These are phyloP conservation scores for Alethe diademata DNA, from an alignment of 2,113 vertebrate species.

Conservation along the genomic window DNA sequence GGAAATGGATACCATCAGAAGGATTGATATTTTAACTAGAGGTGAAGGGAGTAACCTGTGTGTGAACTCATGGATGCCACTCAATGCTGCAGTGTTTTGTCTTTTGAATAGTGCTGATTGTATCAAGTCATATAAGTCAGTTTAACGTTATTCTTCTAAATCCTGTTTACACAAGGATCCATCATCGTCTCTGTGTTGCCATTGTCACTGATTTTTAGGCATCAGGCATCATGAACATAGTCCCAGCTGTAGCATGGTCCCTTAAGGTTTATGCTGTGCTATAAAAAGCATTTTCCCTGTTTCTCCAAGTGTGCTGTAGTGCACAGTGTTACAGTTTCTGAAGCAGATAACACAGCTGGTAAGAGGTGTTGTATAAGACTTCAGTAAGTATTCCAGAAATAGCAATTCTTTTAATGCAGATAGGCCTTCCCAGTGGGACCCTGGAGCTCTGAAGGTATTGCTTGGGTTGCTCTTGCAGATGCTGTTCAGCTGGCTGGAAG, in stretches of 20 bases:
- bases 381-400: not conserved
- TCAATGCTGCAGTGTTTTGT: not conserved
- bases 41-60: not conserved
- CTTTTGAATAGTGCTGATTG: not conserved
- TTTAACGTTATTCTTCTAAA: not conserved
- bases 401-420: not conserved
- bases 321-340: not conserved
- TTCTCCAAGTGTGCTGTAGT: not conserved
- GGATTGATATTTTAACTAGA: not conserved
- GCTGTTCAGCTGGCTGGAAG: not conserved
- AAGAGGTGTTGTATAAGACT: slow-evolving; percentile 10
- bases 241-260: not conserved
- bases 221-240: not conserved
- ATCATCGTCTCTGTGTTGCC: not conserved
- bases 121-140: not conserved
- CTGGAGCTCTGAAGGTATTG: not conserved
- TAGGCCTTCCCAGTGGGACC: not conserved
- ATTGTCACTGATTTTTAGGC: not conserved
- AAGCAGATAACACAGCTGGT: not conserved
- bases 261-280: not conserved
- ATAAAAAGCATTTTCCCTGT: not conserved
- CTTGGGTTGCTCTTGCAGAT: not conserved
- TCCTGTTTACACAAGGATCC: not conserved
- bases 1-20: not conserved
- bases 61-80: fast-evolving